Evolutionary conservation across 1,140 invertebrate genomes (phyloP).

Genomic region (Cyclargus thomasi): DNA sequence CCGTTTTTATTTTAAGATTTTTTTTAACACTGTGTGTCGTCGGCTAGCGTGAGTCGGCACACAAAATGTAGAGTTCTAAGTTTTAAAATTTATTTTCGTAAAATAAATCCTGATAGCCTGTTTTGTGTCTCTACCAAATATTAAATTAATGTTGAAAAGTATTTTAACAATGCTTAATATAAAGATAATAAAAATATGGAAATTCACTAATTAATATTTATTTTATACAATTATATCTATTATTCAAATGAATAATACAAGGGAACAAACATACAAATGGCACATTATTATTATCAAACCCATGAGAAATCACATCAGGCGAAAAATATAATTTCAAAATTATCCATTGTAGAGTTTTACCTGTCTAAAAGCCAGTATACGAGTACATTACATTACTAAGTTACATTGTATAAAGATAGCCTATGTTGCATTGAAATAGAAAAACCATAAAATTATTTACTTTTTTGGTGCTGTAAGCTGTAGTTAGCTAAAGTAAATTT

Average conservation of each 20-base stretch:
- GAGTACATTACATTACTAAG: not conserved
- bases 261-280: conserved; percentile 6
- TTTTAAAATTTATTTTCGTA: no score
- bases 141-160: conserved; percentile 9
- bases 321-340: not conserved
- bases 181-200: conserved; percentile 12
- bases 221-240: conserved; percentile 10
- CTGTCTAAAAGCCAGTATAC: not conserved
- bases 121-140: not conserved
- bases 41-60: no score
- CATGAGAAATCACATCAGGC: not conserved
- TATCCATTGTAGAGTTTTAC: not conserved
- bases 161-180: conserved; percentile 1
- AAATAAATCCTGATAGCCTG: not conserved
- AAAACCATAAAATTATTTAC: no score
- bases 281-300: not conserved
- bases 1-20: no score
- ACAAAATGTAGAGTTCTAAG: no score
- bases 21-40: no score
- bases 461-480: no score
- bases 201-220: conserved; percentile 7
- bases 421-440: not conserved
- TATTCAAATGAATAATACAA: conserved; percentile 11
- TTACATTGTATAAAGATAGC: not conserved
- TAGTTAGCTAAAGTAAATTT: no score